Evolutionary conservation across 2,888 invertebrate species (phyloP).

Genomic region (Acrobasis consociella): DNA sequence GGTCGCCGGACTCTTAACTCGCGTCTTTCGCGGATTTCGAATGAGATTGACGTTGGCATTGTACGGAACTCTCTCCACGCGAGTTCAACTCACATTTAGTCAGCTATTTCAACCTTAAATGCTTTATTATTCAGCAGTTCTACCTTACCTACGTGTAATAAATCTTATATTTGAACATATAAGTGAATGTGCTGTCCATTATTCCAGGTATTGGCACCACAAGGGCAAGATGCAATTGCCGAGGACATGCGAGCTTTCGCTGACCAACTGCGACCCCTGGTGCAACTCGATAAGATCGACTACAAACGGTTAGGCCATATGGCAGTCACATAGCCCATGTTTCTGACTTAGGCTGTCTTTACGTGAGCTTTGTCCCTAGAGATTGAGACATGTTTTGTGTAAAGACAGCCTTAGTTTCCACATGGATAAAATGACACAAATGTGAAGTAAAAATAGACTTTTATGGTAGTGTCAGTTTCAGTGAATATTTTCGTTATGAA

Average conservation of each 20-base stretch:
- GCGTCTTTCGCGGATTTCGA: no score
- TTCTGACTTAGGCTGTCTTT: slow-evolving; percentile 44
- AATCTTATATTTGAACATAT: no score
- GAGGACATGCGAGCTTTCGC: slow-evolving; percentile 98
- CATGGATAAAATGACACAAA: background rate
- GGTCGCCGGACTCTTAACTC: no score
- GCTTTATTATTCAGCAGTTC: no score
- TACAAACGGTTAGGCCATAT: slow-evolving; percentile 87
- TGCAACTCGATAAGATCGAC: slow-evolving; percentile 96
- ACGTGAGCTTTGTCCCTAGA: slow-evolving; percentile 26
- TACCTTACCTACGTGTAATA: no score
- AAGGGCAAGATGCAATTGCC: slow-evolving; percentile 96
- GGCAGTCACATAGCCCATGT: slow-evolving; percentile 64
- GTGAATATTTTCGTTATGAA: no score
- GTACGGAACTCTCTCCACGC: no score
- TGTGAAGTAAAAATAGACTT: background rate
- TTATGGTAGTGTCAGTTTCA: background rate
- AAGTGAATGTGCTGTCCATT: no score
- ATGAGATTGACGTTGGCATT: no score
- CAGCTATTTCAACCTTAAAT: no score
- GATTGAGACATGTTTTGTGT: slow-evolving; percentile 32
- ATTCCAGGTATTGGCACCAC: slow-evolving; percentile 89
- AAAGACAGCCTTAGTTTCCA: slow-evolving; percentile 39
- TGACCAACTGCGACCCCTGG: slow-evolving; percentile 95
- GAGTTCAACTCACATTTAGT: no score